Percentiles rank a stretch among this genome's conserved stretches.
These are phyloP conservation scores for Andrena trimmerana DNA, from an alignment of 2,888 invertebrate species.

Conservation along the genomic window DNA sequence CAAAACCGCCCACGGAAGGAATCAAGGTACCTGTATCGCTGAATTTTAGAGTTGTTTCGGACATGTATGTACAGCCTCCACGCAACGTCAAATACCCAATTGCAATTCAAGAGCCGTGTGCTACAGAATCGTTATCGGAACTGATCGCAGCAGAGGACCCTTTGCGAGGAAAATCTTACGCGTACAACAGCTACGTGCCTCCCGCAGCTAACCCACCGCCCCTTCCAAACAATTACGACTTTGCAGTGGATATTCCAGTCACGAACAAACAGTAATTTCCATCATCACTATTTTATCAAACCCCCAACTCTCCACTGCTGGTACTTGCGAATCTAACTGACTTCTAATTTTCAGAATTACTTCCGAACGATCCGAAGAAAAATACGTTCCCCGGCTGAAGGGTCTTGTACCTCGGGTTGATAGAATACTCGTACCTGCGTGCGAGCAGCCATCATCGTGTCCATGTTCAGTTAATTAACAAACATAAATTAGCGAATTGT, in stretches of 20 bases:
- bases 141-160: slow-evolving; percentile 10
- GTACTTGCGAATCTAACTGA: background rate
- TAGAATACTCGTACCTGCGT: slow-evolving; percentile 69
- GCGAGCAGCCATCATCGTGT: slow-evolving; percentile 33
- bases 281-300: background rate
- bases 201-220: background rate
- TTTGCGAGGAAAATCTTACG: slow-evolving; percentile 58
- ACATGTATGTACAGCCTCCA: slow-evolving; percentile 9
- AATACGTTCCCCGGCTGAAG: slow-evolving; percentile 41
- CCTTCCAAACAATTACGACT: slow-evolving; percentile 29
- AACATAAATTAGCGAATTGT: background rate
- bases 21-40: slow-evolving; percentile 13
- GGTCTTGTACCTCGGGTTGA: slow-evolving; percentile 68
- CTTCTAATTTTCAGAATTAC: background rate
- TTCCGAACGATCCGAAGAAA: background rate
- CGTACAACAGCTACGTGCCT: slow-evolving; percentile 53
- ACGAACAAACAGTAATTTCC: slow-evolving; percentile 12
- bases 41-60: slow-evolving; percentile 30
- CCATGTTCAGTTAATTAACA: background rate
- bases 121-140: background rate
- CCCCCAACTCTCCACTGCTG: no score
- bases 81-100: slow-evolving; percentile 39
- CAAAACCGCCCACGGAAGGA: background rate
- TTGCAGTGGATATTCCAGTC: slow-evolving; percentile 42
- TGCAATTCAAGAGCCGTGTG: slow-evolving; percentile 29